Base-by-base conservation (phyloP, 2,113 vertebrate species). In the Colossoma macropomum region DNA sequence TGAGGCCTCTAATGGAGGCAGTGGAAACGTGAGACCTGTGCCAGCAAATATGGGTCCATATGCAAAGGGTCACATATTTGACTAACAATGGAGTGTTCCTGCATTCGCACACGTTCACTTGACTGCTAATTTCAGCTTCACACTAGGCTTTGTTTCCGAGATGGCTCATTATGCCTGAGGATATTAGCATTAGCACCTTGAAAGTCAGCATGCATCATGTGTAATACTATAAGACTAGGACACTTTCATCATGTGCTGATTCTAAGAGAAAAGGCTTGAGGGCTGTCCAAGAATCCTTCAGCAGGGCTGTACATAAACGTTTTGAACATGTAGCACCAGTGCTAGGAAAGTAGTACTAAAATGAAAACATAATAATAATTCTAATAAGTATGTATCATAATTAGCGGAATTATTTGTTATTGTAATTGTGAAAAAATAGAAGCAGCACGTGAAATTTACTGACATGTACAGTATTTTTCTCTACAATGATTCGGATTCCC, bases 1-100 rank as follows among this genome's bases (percentile, higher is more conserved):
- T 19, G 71, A 32, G 45, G 56, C 30, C 54, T 81, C 87, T 88
- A 21, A 41, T 34, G 81, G 65, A 89, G 82, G 86, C 90, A 90
- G 86, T 91, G 90, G 91, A 93, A 91, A 93, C 81, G 78, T 87
- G 87, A 30, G 50, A 27, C 86, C 74, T 77, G 83, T 91, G 91
- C 91, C 89, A 91, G 77, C 69, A 16, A 81, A 79, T 72, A 41
- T 82, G 50, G n/a, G 54, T 27, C 34, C 21, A 25, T 80, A n/a
- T 28, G 48, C 19, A 28, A 16, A 45, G 65, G 77, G 59, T 75
- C 56, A 65, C 50, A 85, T 72, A 84, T 85, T 75, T 59, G 73
- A 76, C 7, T 16, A 25, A 80, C 28, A 68, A 19, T 21, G 1
- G 68, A 80, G 86, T 84, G 89, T 81, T 17, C 82, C 87, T 45